Conservation (phyloP, 2,888 invertebrate genomes). For the Polyploca ridens region DNA sequence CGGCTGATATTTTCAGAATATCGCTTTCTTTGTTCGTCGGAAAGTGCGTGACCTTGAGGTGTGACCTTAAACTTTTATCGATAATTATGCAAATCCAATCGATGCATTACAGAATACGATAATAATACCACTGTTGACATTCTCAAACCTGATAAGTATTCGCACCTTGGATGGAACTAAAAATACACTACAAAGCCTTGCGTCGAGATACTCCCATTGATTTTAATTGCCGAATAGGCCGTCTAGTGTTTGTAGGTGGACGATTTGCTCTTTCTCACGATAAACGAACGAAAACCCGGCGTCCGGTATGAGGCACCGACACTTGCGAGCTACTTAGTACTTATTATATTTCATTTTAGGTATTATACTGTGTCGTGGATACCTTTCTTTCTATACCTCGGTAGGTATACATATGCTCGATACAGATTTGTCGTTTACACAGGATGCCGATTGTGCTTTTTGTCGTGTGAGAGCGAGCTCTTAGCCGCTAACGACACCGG, state of each 20-base stretch:
- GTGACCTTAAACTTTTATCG: conserved; percentile 66
- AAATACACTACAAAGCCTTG: not conserved
- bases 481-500: not conserved
- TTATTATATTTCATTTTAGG: not conserved
- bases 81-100: conserved; percentile 34
- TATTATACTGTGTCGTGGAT: not conserved
- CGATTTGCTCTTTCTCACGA: not conserved
- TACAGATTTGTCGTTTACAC: conserved; percentile 6
- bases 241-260: not conserved
- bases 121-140: conserved; percentile 15
- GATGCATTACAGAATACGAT: conserved; percentile 29
- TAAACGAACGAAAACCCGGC: not conserved
- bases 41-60: conserved; percentile 61
- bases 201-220: conserved; percentile 1
- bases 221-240: conserved; percentile 1
- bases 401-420: not conserved
- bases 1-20: not conserved
- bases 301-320: not conserved
- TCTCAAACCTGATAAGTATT: not conserved
- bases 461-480: not conserved
- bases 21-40: conserved; percentile 37
- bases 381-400: not conserved
- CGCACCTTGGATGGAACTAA: not conserved
- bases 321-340: not conserved
- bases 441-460: conserved; percentile 4